These are phyloP conservation scores for Cosmorhoe ocellata DNA, from an alignment of 2,888 invertebrate genomes.

Conservation along the genomic window DNA sequence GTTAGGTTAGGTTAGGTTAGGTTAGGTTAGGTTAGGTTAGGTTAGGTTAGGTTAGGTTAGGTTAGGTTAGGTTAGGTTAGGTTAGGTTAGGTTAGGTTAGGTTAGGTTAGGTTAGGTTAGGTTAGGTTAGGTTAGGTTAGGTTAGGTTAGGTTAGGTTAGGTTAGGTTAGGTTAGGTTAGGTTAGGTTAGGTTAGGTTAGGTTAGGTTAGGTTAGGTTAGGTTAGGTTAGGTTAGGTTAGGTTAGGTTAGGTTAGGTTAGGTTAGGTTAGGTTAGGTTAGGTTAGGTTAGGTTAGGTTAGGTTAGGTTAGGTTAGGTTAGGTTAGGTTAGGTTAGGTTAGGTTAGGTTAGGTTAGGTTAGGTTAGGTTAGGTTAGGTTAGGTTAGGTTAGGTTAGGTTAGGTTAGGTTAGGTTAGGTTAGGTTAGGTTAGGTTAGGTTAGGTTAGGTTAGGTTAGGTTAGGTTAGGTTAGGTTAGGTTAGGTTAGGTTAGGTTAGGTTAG, in stretches of 20 bases:
- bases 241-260: constrained; percentile 27
- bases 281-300: constrained; percentile 27
- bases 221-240: constrained; percentile 27
- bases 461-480: constrained; percentile 16
- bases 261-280: constrained; percentile 27
- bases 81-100: constrained; percentile 18
- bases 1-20: constrained; percentile 17
- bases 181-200: constrained; percentile 26
- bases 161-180: constrained; percentile 23
- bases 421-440: constrained; percentile 23
- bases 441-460: constrained; percentile 29
- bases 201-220: constrained; percentile 27
- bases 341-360: constrained; percentile 25
- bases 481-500: constrained; percentile 12
- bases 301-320: constrained; percentile 27
- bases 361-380: constrained; percentile 16
- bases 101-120: constrained; percentile 16
- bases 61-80: constrained; percentile 18
- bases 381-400: too few species aligned
- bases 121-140: constrained; percentile 23
- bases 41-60: constrained; percentile 19
- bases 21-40: constrained; percentile 21
- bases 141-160: constrained; percentile 22
- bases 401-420: constrained; percentile 14
- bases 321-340: constrained; percentile 26